Percentiles rank a stretch among this genome's conserved stretches.
phyloP scores from a whole-genome alignment of 1,140 invertebrate species.

The Pemphigus obesinymphae region DNA sequence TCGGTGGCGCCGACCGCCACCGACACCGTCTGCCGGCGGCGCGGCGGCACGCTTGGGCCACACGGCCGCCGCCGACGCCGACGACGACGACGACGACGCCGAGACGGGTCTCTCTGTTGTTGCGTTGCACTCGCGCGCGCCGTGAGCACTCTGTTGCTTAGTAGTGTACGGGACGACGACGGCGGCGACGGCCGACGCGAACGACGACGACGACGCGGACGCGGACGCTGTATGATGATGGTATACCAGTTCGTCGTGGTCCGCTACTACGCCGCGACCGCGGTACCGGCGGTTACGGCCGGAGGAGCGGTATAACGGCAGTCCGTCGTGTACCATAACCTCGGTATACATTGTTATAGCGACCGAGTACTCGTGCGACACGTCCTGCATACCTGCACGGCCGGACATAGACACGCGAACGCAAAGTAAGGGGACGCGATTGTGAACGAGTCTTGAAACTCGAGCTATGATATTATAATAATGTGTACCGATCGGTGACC shows the following conservation, averaged over 20 bases:
- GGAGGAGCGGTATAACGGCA: background rate
- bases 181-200: background rate
- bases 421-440: no score
- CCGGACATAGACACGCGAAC: no score
- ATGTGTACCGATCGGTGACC: no score
- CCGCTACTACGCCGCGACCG: slow-evolving; percentile 18
- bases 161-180: slow-evolving; percentile 17
- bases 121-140: background rate
- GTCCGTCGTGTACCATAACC: no score
- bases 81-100: background rate
- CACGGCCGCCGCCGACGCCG: background rate
- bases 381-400: no score
- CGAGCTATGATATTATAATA: no score
- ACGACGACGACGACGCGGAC: background rate
- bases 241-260: slow-evolving; percentile 34
- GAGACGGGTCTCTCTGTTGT: background rate
- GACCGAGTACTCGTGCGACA: no score
- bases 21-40: background rate
- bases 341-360: no score
- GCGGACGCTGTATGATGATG: background rate
- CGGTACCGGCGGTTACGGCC: background rate
- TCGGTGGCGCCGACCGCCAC: slow-evolving; percentile 17
- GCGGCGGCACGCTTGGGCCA: background rate
- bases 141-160: slow-evolving; percentile 27
- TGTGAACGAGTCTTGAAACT: no score